These are phyloP conservation scores for Calephelis perditalis DNA, from an alignment of 2,888 invertebrate genomes.

Conservation along the genomic window DNA sequence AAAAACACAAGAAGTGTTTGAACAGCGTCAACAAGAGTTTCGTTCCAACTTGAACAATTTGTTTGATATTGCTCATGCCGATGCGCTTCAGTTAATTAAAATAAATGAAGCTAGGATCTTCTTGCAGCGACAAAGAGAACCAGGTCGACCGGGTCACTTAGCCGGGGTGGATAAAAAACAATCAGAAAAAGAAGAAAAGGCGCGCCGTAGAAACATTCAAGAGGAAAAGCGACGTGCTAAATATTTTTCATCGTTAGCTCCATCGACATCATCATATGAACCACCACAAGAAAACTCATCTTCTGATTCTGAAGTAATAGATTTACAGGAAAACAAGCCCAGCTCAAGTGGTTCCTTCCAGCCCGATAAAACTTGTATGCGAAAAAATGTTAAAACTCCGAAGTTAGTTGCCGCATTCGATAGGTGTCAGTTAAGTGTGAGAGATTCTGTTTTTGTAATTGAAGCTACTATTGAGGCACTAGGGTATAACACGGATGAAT, in stretches of 20 bases:
- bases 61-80: neutral
- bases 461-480: too few relatives aligned
- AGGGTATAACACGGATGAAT: too few relatives aligned
- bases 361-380: too few relatives aligned
- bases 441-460: too few relatives aligned
- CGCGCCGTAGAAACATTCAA: neutral
- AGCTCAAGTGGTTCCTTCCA: too few relatives aligned
- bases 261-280: neutral
- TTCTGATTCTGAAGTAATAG: neutral
- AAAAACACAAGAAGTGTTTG: neutral
- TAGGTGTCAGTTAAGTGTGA: neutral
- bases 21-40: neutral
- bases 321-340: neutral
- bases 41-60: neutral
- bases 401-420: neutral
- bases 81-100: neutral
- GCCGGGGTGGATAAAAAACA: neutral
- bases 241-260: neutral
- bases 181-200: neutral
- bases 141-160: neutral
- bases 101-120: neutral
- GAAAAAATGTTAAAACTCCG: too few relatives aligned
- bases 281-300: neutral
- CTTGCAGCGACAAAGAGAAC: neutral
- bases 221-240: neutral